Evolutionary conservation across 2,888 invertebrate species (phyloP), one percentile per base, ranked within the genome.

Genomic region (Lissocephala sabroskyi): DNA sequence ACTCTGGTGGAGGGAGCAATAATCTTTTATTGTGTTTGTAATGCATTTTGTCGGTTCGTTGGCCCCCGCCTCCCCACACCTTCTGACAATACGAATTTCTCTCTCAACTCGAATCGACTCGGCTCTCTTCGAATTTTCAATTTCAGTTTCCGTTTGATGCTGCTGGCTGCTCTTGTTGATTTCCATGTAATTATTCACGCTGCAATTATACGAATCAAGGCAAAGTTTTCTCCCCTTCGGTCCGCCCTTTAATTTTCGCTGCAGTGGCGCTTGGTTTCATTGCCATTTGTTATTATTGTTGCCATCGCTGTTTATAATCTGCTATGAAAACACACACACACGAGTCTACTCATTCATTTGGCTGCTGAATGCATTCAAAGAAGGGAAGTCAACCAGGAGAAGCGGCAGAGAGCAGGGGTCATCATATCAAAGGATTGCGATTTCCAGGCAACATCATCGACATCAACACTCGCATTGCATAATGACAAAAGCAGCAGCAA

Each of bases 171-270:
- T 19, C 10, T 26, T 39, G 50, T 56, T 63, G 66, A 65, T 70
- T 77, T 74, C 60, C 56, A 77, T 70, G 66, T 77, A 77, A 74
- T 70, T 70, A 77, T 76, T 73, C 65, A 62, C 58, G 58, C 78
- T 77, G 74, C 70, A 70, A 77, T 77, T 77, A 70, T 77, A 59
- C 51, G 65, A 70, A 62, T 67, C 65, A 76, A 73, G 57, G 64
- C 52, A 59, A 67, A 63, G 47, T 65, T 71, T 32, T 32, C 13
- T 32, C 11, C 30, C 5, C 30, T 32, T 32, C n/a, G n/a, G n/a
- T n/a, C n/a, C n/a, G 17, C 17, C 3, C 16, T 13, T 35, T 35
- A 14, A 3, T 33, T 33, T 3, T 13, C 14, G 13, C 13, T 29
- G 28, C 16, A 28, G 14, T 29, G 16, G 33, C 19, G 41, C 35